These are phyloP conservation scores for Lobophora halterata DNA, from an alignment of 2,888 invertebrate species.

Conservation along the genomic window DNA sequence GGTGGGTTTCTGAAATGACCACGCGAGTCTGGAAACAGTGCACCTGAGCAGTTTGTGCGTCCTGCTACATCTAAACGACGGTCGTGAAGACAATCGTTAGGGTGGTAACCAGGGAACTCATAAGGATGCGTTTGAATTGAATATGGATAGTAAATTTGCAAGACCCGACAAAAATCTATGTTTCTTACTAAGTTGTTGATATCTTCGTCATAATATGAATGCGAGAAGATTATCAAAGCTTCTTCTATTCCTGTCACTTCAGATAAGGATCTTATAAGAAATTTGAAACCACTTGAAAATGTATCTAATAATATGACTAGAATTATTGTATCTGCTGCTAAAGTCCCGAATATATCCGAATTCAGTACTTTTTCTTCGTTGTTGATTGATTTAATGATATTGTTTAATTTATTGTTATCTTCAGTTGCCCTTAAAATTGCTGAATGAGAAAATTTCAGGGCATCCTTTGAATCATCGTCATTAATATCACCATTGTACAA, in stretches of 20 bases:
- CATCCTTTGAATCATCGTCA: not conserved
- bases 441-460: not conserved
- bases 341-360: constrained; percentile 37
- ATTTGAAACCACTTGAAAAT: constrained; percentile 41
- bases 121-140: constrained; percentile 46
- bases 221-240: constrained; percentile 53
- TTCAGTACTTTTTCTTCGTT: constrained; percentile 40
- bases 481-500: not conserved
- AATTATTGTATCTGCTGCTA: constrained; percentile 40
- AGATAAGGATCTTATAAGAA: constrained; percentile 46
- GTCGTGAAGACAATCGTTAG: constrained; percentile 41
- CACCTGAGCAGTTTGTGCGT: constrained; percentile 49
- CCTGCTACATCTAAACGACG: too few relatives aligned
- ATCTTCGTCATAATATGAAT: constrained; percentile 45
- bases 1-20: constrained; percentile 46
- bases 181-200: constrained; percentile 40
- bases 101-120: constrained; percentile 45
- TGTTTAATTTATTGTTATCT: not conserved
- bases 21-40: constrained; percentile 42
- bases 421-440: too few relatives aligned
- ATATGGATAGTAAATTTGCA: constrained; percentile 58
- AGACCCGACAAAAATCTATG: constrained; percentile 53
- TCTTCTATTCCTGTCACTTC: constrained; percentile 49
- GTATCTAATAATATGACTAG: constrained; percentile 47
- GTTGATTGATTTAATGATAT: constrained; percentile 33